Evolutionary conservation across 2,888 invertebrate genomes (phyloP).

Genomic region (Apeira syringaria): DNA sequence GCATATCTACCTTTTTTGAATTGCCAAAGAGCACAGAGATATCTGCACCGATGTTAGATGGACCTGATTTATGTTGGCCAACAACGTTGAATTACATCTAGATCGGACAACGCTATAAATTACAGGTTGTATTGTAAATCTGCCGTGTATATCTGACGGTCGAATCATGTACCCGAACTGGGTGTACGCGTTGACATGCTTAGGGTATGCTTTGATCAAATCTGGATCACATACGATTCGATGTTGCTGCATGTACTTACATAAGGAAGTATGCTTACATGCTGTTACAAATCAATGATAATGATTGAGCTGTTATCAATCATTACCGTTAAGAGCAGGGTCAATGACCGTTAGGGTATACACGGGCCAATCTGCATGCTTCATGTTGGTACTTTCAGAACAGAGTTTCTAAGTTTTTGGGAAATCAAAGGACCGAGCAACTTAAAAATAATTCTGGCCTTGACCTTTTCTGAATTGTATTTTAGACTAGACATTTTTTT

Average conservation of each 20-base stretch:
- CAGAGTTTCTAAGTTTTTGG: no score
- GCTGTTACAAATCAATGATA: no score
- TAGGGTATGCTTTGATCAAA: slow-evolving; percentile 31
- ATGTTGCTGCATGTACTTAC: not conserved
- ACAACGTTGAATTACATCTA: slow-evolving; percentile 82
- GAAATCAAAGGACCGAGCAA: no score
- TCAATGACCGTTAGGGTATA: no score
- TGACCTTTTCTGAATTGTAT: no score
- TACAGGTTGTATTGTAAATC: slow-evolving; percentile 78
- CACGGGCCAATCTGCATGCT: no score
- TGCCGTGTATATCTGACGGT: slow-evolving; percentile 72
- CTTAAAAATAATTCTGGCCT: no score
- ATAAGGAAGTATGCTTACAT: no score
- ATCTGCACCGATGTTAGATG: slow-evolving; percentile 62
- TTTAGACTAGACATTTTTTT: no score
- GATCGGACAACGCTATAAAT: slow-evolving; percentile 81
- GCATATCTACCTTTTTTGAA: slow-evolving; percentile 6
- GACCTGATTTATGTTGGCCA: slow-evolving; percentile 75
- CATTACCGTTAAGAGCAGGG: no score
- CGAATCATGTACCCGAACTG: slow-evolving; percentile 70
- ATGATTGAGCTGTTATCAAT: no score
- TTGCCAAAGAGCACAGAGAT: slow-evolving; percentile 30
- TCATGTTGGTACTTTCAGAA: no score
- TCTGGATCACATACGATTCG: slow-evolving; percentile 19
- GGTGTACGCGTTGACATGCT: slow-evolving; percentile 59